phyloP scores from a whole-genome alignment of 2,888 invertebrate genomes.

The Drosophila aldrichi region DNA sequence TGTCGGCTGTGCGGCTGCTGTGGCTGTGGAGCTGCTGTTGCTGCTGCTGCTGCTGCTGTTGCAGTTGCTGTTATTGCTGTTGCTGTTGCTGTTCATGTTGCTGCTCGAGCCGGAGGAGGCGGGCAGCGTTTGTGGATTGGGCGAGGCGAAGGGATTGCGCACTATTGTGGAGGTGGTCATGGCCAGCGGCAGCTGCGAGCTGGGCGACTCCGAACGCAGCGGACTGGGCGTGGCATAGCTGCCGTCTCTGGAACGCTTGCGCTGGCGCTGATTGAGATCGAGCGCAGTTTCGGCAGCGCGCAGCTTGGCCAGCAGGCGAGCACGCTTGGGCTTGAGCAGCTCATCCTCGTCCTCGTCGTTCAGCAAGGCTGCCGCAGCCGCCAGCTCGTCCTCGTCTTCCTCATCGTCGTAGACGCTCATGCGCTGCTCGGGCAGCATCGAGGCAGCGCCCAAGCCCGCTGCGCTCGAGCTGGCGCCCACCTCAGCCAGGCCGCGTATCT shows the following conservation, averaged over 20 bases:
- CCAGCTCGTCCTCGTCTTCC: conserved; percentile 85
- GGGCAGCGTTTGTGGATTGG: conserved; percentile 74
- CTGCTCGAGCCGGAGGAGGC: conserved; percentile 44
- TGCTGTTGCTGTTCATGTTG: conserved; percentile 6
- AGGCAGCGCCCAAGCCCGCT: conserved; percentile 80
- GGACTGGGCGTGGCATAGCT: conserved; percentile 71
- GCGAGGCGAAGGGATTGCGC: conserved; percentile 84
- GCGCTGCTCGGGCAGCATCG: conserved; percentile 85
- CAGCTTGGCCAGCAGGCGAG: conserved; percentile 64
- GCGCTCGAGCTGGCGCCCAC: conserved; percentile 87
- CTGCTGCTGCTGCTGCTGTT: conserved; percentile 20
- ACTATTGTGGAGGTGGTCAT: conserved; percentile 83
- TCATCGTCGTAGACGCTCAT: conserved; percentile 82
- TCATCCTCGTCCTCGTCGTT: conserved; percentile 87
- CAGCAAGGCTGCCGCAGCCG: conserved; percentile 47
- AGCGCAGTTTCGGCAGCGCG: conserved; percentile 53
- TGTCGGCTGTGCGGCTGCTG: conserved; percentile 21
- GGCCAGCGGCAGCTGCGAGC: conserved; percentile 52
- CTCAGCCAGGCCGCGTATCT: conserved; percentile 94
- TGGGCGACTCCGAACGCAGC: conserved; percentile 15
- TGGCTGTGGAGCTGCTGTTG: conserved; percentile 18
- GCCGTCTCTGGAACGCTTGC: conserved; percentile 86
- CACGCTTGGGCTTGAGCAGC: conserved; percentile 75
- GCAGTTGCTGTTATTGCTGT: background rate
- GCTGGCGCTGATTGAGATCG: conserved; percentile 82